These are phyloP conservation scores for Heliconius hermathena DNA, from an alignment of 1,140 invertebrate species.

Conservation along the genomic window DNA sequence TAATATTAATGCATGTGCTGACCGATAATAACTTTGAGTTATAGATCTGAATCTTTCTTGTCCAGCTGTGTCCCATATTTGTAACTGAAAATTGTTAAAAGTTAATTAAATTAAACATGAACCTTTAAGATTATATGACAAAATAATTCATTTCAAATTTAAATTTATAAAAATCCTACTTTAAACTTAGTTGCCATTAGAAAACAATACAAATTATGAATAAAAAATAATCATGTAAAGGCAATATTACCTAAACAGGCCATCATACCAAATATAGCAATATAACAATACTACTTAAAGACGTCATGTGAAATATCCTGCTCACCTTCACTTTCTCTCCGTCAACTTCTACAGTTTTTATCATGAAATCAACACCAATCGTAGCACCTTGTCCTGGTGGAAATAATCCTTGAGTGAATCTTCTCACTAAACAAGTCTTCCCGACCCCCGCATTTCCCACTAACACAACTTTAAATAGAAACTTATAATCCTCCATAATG, in stretches of 20 bases:
- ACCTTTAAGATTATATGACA: background rate
- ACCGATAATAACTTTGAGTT: constrained; percentile 98
- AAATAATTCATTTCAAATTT: background rate
- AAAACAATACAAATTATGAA: background rate
- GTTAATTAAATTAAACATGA: background rate
- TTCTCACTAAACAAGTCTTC: constrained; percentile 95
- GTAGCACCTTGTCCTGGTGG: constrained; percentile 98
- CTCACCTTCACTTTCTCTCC: constrained; percentile 98
- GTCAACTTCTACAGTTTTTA: constrained; percentile 99
- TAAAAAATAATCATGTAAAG: background rate
- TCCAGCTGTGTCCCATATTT: constrained; percentile 99
- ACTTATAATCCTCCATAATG: constrained; percentile 98
- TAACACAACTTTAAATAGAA: constrained; percentile 98
- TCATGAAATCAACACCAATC: constrained; percentile 99
- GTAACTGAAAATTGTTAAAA: constrained; percentile 85
- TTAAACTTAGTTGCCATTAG: too few relatives aligned
- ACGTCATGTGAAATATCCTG: constrained; percentile 34
- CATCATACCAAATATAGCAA: constrained; percentile 26
- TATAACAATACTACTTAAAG: constrained; percentile 17
- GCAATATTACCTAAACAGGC: constrained; percentile 15
- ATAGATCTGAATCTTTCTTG: constrained; percentile 99
- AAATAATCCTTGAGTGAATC: constrained; percentile 96
- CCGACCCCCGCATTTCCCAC: constrained; percentile 97
- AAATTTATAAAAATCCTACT: background rate
- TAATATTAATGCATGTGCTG: constrained; percentile 97